Evolutionary conservation across 2,888 invertebrate genomes (phyloP).

Genomic region (Tenthredo scrophulariae): DNA sequence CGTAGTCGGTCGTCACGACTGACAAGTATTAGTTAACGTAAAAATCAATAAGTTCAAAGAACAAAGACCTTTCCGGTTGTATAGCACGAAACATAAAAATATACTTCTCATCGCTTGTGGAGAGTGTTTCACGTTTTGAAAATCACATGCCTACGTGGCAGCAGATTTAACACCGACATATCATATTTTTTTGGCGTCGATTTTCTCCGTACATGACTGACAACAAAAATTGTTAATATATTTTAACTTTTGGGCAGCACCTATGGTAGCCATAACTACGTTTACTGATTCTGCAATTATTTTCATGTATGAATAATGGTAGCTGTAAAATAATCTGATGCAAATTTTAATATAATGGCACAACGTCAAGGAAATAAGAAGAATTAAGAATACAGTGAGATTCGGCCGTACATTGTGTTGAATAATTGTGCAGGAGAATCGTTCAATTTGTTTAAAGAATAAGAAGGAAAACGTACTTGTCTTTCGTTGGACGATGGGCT

Average conservation of each 20-base stretch:
- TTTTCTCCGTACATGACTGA: neutral
- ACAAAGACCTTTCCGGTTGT: neutral
- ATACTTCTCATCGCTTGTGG: neutral
- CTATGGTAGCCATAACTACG: too few species aligned
- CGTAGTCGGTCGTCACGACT: neutral
- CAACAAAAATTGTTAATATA: neutral
- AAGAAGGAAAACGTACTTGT: neutral
- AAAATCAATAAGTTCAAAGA: constrained; percentile 14
- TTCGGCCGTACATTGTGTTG: too few species aligned
- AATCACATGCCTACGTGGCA: neutral
- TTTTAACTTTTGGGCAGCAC: neutral
- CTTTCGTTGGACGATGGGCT: neutral
- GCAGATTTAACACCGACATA: neutral
- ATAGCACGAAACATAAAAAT: neutral
- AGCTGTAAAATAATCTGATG: neutral
- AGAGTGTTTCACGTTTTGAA: neutral
- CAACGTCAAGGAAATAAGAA: neutral
- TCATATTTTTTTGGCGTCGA: neutral
- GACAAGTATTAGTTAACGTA: neutral
- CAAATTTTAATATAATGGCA: neutral
- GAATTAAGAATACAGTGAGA: neutral
- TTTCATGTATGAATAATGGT: neutral
- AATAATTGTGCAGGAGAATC: neutral
- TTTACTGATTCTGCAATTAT: neutral
- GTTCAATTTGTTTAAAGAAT: neutral